These are phyloP conservation scores for Aromia moschata DNA, from an alignment of 2,888 invertebrate species.

Conservation along the genomic window DNA sequence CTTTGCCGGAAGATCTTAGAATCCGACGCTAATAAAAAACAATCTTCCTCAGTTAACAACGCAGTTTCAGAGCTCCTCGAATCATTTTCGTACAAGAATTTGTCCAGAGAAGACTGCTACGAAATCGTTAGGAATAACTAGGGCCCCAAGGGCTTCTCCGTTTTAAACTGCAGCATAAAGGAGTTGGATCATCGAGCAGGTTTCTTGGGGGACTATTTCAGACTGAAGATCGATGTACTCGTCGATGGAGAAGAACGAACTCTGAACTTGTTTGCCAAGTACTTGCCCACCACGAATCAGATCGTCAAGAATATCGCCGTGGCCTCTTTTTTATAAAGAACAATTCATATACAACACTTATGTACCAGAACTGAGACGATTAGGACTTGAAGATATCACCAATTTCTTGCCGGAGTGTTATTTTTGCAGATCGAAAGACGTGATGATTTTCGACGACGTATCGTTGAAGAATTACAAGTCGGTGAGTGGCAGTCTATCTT, in stretches of 20 bases:
- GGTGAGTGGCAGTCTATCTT: conserved; percentile 31
- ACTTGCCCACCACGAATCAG: conserved; percentile 39
- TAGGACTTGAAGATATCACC: conserved; percentile 42
- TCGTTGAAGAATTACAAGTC: conserved; percentile 32
- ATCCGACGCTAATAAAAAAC: background rate
- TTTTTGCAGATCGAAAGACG: conserved; percentile 51
- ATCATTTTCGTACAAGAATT: conserved; percentile 22
- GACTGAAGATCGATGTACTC: conserved; percentile 37
- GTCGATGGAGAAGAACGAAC: conserved; percentile 22
- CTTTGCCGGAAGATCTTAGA: background rate
- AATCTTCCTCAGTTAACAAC: background rate
- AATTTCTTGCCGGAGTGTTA: conserved; percentile 57
- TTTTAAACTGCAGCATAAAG: conserved; percentile 34
- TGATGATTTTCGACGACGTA: conserved; percentile 60
- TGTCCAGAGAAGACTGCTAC: conserved; percentile 46
- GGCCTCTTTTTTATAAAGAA: conserved; percentile 46
- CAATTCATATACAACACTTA: conserved; percentile 59
- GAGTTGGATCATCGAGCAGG: conserved; percentile 44
- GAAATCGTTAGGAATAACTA: conserved; percentile 42
- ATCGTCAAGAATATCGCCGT: conserved; percentile 35
- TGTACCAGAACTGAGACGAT: conserved; percentile 55
- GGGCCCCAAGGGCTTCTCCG: conserved; percentile 34
- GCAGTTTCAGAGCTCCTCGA: conserved; percentile 18
- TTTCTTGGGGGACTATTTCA: conserved; percentile 48
- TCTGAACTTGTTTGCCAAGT: conserved; percentile 49